A percentile compares a stretch with the other conserved stretches of the same genome.
These are phyloP conservation scores for Bombus soroeensis DNA, from an alignment of 1,140 invertebrate genomes.

Conservation along the genomic window DNA sequence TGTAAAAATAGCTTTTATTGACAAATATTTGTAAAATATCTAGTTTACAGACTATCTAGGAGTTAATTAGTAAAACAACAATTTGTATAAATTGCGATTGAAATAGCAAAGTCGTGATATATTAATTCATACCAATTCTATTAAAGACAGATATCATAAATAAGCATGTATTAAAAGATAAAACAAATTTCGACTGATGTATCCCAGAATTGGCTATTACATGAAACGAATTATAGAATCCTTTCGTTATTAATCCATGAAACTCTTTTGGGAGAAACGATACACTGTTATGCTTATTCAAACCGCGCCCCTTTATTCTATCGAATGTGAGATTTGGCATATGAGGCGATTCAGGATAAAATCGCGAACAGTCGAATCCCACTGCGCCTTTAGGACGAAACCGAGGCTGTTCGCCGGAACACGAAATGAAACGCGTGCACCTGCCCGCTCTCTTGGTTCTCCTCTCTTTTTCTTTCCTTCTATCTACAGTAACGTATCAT, in stretches of 20 bases:
- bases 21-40: neutral
- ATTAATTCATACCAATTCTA: neutral
- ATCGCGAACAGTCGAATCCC: constrained; percentile 39
- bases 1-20: neutral
- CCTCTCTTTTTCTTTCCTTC: constrained; percentile 48
- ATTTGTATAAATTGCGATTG: neutral
- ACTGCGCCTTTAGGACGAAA: constrained; percentile 48
- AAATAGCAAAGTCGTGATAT: neutral
- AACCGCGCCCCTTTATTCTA: constrained; percentile 3
- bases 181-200: no score
- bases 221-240: neutral
- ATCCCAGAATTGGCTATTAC: neutral
- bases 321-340: constrained; percentile 15
- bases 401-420: constrained; percentile 66
- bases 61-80: neutral
- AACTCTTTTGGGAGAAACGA: neutral
- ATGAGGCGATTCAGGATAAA: constrained; percentile 47
- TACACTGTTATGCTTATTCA: neutral
- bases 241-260: neutral
- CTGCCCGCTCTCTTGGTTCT: constrained; percentile 71
- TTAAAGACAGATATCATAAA: no score
- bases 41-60: neutral
- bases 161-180: no score
- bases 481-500: constrained; percentile 52
- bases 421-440: constrained; percentile 78